A percentile compares a stretch with the other conserved stretches of the same genome.
Conservation (phyloP, 2,113 vertebrate genomes). For the Trematocara variabile region DNA sequence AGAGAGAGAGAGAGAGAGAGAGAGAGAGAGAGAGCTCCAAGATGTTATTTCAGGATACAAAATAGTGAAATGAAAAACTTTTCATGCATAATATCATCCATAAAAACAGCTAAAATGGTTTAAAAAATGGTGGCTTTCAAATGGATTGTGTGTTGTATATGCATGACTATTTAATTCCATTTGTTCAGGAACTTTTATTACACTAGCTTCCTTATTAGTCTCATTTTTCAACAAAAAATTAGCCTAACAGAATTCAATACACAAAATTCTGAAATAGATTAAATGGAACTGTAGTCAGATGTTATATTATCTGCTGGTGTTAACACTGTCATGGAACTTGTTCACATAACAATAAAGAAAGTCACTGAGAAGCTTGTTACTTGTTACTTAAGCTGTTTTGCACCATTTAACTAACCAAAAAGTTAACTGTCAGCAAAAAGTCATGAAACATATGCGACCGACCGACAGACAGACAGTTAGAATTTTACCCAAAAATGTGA, state of each 20-base stretch:
- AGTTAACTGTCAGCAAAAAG: too few species aligned
- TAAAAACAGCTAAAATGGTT: not conserved
- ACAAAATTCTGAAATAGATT: not conserved
- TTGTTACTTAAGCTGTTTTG: too few species aligned
- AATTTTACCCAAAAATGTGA: too few species aligned
- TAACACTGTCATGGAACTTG: not conserved
- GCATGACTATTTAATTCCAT: not conserved
- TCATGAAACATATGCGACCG: too few species aligned
- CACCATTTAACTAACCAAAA: too few species aligned
- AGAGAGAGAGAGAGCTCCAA: too few species aligned
- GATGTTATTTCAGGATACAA: not conserved
- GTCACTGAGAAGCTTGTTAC: not conserved
- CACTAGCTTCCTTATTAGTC: not conserved
- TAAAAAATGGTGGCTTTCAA: not conserved
- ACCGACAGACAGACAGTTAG: too few species aligned
- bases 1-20: too few species aligned
- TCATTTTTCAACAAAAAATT: not conserved
- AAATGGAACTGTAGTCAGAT: not conserved
- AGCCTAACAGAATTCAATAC: not conserved
- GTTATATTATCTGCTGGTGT: not conserved
- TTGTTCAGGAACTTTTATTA: not conserved
- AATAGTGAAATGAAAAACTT: not conserved
- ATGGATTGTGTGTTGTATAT: not conserved
- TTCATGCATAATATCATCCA: not conserved
- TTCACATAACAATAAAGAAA: not conserved